phyloP scores from a whole-genome alignment of 2,888 invertebrate genomes.

The Trachelus troglodyta region DNA sequence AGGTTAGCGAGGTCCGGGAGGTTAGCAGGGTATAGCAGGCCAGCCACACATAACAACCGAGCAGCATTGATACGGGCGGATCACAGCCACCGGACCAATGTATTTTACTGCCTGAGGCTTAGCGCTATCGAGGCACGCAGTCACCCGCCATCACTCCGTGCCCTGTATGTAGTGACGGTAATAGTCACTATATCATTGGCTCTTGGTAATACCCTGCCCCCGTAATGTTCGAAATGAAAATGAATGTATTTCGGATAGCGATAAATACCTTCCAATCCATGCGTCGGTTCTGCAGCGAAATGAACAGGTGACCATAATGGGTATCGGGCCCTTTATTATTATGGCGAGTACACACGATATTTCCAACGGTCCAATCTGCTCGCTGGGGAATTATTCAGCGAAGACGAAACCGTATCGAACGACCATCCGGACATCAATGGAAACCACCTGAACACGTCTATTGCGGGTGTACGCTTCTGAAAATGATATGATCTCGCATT shows the following conservation, averaged over 20 bases:
- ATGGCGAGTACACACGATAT: slow-evolving; percentile 28
- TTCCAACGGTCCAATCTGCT: background rate
- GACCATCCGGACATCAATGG: background rate
- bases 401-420: background rate
- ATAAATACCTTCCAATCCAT: slow-evolving; percentile 63
- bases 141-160: slow-evolving; percentile 66
- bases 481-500: background rate
- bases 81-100: slow-evolving; percentile 65
- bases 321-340: slow-evolving; percentile 50
- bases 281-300: slow-evolving; percentile 36
- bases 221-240: slow-evolving; percentile 66
- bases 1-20: slow-evolving; percentile 30
- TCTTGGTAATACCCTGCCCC: slow-evolving; percentile 64
- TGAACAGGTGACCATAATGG: slow-evolving; percentile 58
- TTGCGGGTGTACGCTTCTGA: background rate
- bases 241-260: slow-evolving; percentile 67
- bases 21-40: background rate
- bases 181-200: slow-evolving; percentile 67
- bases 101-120: slow-evolving; percentile 66
- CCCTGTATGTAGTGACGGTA: slow-evolving; percentile 65
- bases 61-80: slow-evolving; percentile 66
- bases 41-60: slow-evolving; percentile 60
- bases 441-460: background rate
- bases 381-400: background rate
- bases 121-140: slow-evolving; percentile 66